Base-by-base conservation (phyloP, 2,113 vertebrate genomes). In the Cichladusa arquata region DNA sequence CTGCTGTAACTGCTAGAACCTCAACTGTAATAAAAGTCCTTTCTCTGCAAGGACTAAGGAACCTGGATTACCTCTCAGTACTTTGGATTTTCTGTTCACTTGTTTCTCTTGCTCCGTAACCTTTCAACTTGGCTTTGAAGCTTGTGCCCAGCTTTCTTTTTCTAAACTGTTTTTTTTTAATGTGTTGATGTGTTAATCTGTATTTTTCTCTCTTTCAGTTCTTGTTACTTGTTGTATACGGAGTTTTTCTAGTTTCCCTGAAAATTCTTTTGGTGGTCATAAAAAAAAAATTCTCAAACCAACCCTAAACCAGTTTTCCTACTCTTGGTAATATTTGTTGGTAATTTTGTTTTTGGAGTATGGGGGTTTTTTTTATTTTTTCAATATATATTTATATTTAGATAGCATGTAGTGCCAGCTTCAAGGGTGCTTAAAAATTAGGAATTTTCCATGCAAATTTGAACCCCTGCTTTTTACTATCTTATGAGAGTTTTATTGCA, bases 51-150 rank as follows among this genome's bases (percentile, higher is more conserved):
- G 42, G 36, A 50, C 20, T 69, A 60, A 57, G 47, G 18, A 74
- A 66, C 64, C 16, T 0, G 0, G 34, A 53, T 90, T 72, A 77
- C 78, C 26, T 85, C 66, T 88, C 42, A 24, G 50, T 65, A 6
- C 72, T 77, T 34, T 94, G 72, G 71, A 77, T 90, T 95, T 95
- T 53, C 58, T 1, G 0, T 83, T 93, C 45, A 12, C 42, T 90
- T 54, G 18, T 72, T 92, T 86, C 58, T 82, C 60, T 80, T 54
- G 67, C 62, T 6, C 51, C 12, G 0, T 90, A 88, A 92, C 82
- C 54, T 95, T 94, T 96, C 88, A 87, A 72, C 74, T 70, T 56
- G 42, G 4, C 71, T 95, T 90, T 88, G 88, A 95, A 96, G 72
- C 50, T 70, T 54, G 54, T 66, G 76, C 64, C 29, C 19, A 70